Evolutionary conservation across 2,113 vertebrate species (phyloP).

Genomic region (Dicentrarchus labrax): DNA sequence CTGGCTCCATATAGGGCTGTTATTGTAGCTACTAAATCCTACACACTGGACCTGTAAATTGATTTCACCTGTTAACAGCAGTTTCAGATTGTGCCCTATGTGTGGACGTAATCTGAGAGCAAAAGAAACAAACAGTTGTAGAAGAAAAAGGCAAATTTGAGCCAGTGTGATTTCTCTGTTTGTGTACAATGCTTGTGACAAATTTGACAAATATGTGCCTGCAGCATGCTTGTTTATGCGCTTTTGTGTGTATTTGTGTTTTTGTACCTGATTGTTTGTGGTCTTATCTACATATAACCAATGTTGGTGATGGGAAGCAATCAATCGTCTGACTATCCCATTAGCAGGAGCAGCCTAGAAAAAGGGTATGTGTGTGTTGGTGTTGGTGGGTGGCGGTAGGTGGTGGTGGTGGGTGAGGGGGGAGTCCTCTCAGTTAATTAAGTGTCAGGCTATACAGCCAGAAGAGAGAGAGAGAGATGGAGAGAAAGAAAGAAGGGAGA

Average conservation of each 20-base stretch:
- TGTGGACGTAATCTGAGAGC: background rate
- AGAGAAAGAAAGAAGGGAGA: slow-evolving; percentile 29
- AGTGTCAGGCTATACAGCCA: slow-evolving; percentile 47
- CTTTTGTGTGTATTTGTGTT: slow-evolving; percentile 27
- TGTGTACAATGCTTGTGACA: slow-evolving; percentile 26
- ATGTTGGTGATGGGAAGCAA: slow-evolving; percentile 66
- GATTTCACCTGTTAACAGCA: background rate
- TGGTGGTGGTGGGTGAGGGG: background rate
- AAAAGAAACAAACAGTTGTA: background rate
- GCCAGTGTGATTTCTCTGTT: slow-evolving; percentile 6
- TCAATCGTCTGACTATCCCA: slow-evolving; percentile 68
- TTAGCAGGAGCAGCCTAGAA: slow-evolving; percentile 46
- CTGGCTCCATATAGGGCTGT: too few relatives aligned
- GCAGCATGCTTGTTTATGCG: slow-evolving; percentile 34
- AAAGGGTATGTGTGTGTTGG: slow-evolving; percentile 26
- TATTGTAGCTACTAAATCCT: too few relatives aligned
- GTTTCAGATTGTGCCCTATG: background rate
- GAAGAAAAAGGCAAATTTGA: background rate
- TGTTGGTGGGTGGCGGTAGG: slow-evolving; percentile 2
- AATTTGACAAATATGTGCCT: slow-evolving; percentile 9
- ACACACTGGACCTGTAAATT: background rate
- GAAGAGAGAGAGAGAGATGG: slow-evolving; percentile 11
- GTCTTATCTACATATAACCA: slow-evolving; percentile 69
- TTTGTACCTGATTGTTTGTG: slow-evolving; percentile 47
- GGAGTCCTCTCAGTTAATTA: slow-evolving; percentile 64